These are phyloP conservation scores for Halictus quadricinctus DNA, from an alignment of 2,888 invertebrate species.

Conservation along the genomic window DNA sequence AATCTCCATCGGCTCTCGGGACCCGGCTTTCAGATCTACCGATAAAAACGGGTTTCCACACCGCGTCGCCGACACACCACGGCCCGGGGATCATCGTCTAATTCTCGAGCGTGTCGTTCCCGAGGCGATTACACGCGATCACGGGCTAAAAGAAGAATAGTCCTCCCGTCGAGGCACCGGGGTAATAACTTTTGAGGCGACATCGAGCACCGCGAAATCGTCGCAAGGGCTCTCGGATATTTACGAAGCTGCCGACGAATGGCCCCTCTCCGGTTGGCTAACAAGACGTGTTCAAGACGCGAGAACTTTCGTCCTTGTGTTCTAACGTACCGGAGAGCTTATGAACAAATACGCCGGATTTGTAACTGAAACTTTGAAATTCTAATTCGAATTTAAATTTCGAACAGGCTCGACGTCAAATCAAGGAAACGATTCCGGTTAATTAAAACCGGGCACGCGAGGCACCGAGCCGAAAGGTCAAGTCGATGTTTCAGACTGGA, in stretches of 20 bases:
- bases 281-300: slow-evolving; percentile 1
- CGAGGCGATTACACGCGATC: slow-evolving; percentile 38
- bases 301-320: slow-evolving; percentile 1
- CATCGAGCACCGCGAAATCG: slow-evolving; percentile 21
- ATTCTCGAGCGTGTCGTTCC: slow-evolving; percentile 41
- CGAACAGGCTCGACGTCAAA: background rate
- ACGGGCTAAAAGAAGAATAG: slow-evolving; percentile 11
- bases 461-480: background rate
- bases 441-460: background rate
- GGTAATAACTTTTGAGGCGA: slow-evolving; percentile 25
- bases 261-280: slow-evolving; percentile 1
- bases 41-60: slow-evolving; percentile 53
- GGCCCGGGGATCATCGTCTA: slow-evolving; percentile 27
- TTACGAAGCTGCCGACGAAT: slow-evolving; percentile 7
- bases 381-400: background rate
- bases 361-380: background rate
- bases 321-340: background rate
- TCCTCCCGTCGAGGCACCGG: slow-evolving; percentile 9
- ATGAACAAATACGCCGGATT: background rate
- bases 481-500: background rate
- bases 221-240: slow-evolving; percentile 5
- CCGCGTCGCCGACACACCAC: slow-evolving; percentile 17
- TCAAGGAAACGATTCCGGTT: background rate
- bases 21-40: slow-evolving; percentile 48
- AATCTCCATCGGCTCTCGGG: slow-evolving; percentile 6